A percentile compares a stretch with the other conserved stretches of the same genome.
These are phyloP conservation scores for Esox niger DNA, from an alignment of 2,113 vertebrate genomes.

Conservation along the genomic window DNA sequence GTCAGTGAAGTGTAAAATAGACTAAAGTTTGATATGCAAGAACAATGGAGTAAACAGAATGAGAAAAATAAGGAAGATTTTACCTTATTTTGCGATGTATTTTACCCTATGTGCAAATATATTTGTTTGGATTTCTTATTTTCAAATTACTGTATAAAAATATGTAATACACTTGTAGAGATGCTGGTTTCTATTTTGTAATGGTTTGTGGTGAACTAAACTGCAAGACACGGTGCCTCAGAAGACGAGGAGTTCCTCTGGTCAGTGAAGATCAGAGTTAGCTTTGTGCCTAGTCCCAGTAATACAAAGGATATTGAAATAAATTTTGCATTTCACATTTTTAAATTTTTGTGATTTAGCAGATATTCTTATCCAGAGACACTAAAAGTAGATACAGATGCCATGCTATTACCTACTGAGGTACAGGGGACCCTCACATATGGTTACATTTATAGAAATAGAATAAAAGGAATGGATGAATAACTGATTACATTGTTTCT, in stretches of 20 bases:
- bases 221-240: constrained; percentile 27
- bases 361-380: too few species aligned
- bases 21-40: constrained; percentile 41
- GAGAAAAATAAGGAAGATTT: background rate
- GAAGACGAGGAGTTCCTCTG: constrained; percentile 17
- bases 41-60: constrained; percentile 1
- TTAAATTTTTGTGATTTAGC: too few species aligned
- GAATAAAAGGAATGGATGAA: too few species aligned
- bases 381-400: too few species aligned
- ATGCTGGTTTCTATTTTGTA: constrained; percentile 29
- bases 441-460: too few species aligned
- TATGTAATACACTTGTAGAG: constrained; percentile 25
- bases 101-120: constrained; percentile 20
- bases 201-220: constrained; percentile 11
- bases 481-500: too few species aligned
- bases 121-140: constrained; percentile 19
- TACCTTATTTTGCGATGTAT: background rate
- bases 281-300: constrained; percentile 22
- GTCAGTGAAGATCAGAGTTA: constrained; percentile 9
- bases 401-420: too few species aligned
- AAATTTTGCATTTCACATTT: too few species aligned
- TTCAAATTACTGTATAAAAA: constrained; percentile 21
- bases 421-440: too few species aligned
- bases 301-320: constrained; percentile 12
- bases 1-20: constrained; percentile 18